Percentiles rank a stretch among this genome's conserved stretches.
Conservation (phyloP, 2,888 invertebrate species). For the Malacosoma neustria region DNA sequence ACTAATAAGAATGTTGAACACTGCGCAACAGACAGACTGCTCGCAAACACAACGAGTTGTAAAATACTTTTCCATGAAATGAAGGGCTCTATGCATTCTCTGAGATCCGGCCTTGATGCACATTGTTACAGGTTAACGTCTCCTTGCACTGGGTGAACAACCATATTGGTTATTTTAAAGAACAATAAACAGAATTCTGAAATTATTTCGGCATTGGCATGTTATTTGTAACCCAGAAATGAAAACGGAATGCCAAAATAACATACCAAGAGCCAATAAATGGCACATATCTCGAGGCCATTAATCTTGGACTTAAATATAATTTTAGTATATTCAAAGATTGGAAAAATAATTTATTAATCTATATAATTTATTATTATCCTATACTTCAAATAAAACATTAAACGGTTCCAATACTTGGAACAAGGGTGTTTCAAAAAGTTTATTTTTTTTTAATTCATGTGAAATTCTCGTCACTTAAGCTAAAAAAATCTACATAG, state of each 20-base stretch:
- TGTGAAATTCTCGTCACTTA: too few relatives aligned
- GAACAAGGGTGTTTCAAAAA: too few relatives aligned
- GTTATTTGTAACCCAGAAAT: background rate
- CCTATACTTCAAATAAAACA: too few relatives aligned
- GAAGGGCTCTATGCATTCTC: background rate
- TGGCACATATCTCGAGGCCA: background rate
- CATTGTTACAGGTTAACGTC: background rate
- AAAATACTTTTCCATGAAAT: background rate
- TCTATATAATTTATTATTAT: too few relatives aligned
- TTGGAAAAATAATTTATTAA: too few relatives aligned
- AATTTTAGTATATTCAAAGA: background rate
- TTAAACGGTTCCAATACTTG: too few relatives aligned
- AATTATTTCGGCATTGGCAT: background rate
- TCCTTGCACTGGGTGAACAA: background rate
- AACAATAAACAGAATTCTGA: background rate
- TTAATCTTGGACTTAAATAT: background rate
- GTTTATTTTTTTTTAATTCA: too few relatives aligned
- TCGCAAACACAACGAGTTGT: too few relatives aligned
- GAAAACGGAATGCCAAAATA: background rate
- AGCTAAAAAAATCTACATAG: too few relatives aligned
- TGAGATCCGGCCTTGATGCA: background rate
- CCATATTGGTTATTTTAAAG: background rate
- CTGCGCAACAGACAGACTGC: background rate
- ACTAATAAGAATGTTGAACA: background rate
- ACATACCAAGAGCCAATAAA: background rate